Base-by-base conservation (phyloP, 2,113 vertebrate species). In the Amazona guildingii region DNA sequence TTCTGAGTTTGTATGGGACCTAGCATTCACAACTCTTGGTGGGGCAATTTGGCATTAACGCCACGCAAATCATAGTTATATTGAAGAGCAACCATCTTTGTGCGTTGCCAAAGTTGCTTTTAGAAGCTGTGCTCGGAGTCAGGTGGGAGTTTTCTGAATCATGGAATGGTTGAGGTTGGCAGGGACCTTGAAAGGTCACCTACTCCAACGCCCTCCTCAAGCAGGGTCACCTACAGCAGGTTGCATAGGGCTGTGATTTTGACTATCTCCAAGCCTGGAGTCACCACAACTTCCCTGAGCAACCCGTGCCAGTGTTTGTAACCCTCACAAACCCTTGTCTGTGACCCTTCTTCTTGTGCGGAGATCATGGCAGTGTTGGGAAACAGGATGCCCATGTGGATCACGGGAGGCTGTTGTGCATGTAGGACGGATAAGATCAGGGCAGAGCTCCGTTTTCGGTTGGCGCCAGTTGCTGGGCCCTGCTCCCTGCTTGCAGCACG, bases 401-500 rank as follows among this genome's bases (percentile, higher is more conserved):
- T 90, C 82, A 86, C 93, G 54, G 76, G 13, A 2, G 90, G 78
- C 83, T 88, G 92, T 48, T 81, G 46, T 81, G 14, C 20, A 37
- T 9, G 46, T 67, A 16, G 10, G 48, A 33, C 1, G 90, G 97
- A 94, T 98, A 96, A 97, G 95, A 97, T 97, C 95, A 91, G 91
- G 72, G 96, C 85, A 72, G 94, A 90, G 95, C 95, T 97, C 88
- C 94, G 63, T 90, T 97, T 97, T 97, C 52, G 2, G 97, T 95
- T 97, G 95, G 91, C 27, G 66, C 51, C 81, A 39, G 92, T 87
- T 92, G 35, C 89, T 73, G 79, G 79, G 78, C 95, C 94, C 86
- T 6, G 61, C 96, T 86, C 83, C 93, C 76, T 68, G 35, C 79
- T 64, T 61, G 62, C 76, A 93, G 95, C 95, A 77, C 41, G 13